Evolutionary conservation across 1,140 invertebrate species (phyloP).

Genomic region (Psix sp.): DNA sequence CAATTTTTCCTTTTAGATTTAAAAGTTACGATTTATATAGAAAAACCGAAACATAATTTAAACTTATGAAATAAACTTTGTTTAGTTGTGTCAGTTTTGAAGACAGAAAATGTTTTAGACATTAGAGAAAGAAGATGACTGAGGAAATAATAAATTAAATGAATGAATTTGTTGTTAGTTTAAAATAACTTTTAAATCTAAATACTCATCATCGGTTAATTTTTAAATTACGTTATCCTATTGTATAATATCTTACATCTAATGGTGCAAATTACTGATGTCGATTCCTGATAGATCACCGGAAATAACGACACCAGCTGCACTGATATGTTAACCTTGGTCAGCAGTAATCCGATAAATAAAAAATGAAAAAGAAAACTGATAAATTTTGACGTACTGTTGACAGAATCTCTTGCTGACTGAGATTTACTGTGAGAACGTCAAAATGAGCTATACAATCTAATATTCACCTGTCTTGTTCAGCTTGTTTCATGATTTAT

Average conservation of each 20-base stretch:
- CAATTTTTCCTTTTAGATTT: constrained; percentile 29
- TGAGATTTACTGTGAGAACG: constrained; percentile 54
- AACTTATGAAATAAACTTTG: no score
- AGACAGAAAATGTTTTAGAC: constrained; percentile 4
- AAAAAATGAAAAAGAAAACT: constrained; percentile 58
- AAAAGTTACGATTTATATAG: constrained; percentile 35
- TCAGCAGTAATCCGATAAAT: constrained; percentile 71
- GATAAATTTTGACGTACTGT: constrained; percentile 50
- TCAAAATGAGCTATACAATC: constrained; percentile 35
- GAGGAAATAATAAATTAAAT: constrained; percentile 6
- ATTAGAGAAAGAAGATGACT: not conserved
- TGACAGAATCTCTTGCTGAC: constrained; percentile 67
- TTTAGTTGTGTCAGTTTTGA: no score
- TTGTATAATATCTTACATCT: constrained; percentile 65
- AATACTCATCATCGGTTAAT: constrained; percentile 22
- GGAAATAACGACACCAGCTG: constrained; percentile 35
- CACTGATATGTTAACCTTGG: constrained; percentile 75
- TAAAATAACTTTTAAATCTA: constrained; percentile 27
- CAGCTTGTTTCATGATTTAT: constrained; percentile 21
- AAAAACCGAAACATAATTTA: no score
- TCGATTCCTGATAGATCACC: constrained; percentile 42
- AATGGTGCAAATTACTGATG: constrained; percentile 65
- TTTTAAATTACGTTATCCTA: constrained; percentile 60
- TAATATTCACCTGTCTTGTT: constrained; percentile 42
- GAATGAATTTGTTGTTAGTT: no score